phyloP scores from a whole-genome alignment of 2,888 invertebrate species.

The Phalangium opilio region DNA sequence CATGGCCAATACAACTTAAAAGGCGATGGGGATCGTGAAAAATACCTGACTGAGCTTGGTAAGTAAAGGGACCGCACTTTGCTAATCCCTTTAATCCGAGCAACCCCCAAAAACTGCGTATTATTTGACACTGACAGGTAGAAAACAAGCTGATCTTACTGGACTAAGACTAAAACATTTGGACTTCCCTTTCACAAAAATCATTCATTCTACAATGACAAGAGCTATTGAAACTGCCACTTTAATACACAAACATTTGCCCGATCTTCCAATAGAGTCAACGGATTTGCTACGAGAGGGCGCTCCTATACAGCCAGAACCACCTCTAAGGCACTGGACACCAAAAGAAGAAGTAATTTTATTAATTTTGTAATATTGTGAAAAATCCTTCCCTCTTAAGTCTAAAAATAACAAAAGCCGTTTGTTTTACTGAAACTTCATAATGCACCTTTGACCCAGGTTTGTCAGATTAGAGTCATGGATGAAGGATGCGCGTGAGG shows the following conservation, averaged over 20 bases:
- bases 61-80: neutral
- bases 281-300: constrained; percentile 77
- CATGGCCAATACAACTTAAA: constrained; percentile 84
- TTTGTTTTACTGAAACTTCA: too few species aligned
- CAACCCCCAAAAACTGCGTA: too few species aligned
- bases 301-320: constrained; percentile 85
- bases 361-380: too few species aligned
- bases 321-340: constrained; percentile 71
- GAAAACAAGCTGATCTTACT: constrained; percentile 67
- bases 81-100: too few species aligned
- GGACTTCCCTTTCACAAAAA: constrained; percentile 56
- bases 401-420: too few species aligned
- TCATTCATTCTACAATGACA: constrained; percentile 81
- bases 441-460: too few species aligned
- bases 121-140: constrained; percentile 45
- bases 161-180: constrained; percentile 60
- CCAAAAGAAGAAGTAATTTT: constrained; percentile 56
- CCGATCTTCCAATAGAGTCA: constrained; percentile 41
- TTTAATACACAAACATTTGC: constrained; percentile 57
- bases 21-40: constrained; percentile 53
- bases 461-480: too few species aligned
- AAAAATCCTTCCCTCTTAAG: too few species aligned
- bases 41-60: constrained; percentile 53
- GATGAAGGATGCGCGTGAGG: too few species aligned
- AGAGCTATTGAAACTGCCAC: constrained; percentile 80